Base-by-base conservation (phyloP, 2,888 invertebrate genomes). In the Pollenia labialis region DNA sequence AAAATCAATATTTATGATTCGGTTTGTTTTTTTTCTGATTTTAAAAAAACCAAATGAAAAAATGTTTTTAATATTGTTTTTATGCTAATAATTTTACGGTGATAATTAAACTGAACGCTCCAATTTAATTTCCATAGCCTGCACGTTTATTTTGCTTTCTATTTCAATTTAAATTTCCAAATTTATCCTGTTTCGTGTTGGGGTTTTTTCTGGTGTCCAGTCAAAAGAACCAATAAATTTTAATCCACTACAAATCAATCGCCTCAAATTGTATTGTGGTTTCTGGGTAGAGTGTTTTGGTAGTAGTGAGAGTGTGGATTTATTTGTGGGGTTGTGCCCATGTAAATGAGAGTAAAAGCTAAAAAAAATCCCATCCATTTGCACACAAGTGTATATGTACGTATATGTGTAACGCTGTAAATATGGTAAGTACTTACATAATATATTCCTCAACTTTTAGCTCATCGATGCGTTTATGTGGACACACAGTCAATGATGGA, bases 401-500 rank as follows among this genome's bases (percentile, higher is more conserved):
- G 16, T 23, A 44, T 1, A 44, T 71, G 16, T 7, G 10, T 56
- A 56, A 7, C 10, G 56, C 23, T 58, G 14, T 56, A 72, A 46
- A 32, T 32, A 46, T 40, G 16, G 44, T 44, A 48, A 54, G 32
- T 75, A 90, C 92, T 93, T 90, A 95, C 95, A 92, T 90, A 8
- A 96, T 90, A 90, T 94, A 96, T 2, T 91, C 90, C 0, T 94
- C 94, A 32, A 96, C 91, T 89, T 95, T 95, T 9, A 90, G 91
- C 52, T 93, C 92, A 89, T 96, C 95, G 52, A 96, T 91, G 88
- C 95, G 95, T 16, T 92, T 93, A 4, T 94, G 92, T 0, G 96
- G 95, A 88, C 97, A 97, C 71, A 96, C 94, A 0, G 96, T 96
- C 72, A 95, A 93, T 48, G 95, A 94, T 0, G 96, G 96, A 89